Evolutionary conservation across 2,888 invertebrate genomes (phyloP), one percentile per base, ranked within the genome.

Genomic region (Mythimna lalbum): DNA sequence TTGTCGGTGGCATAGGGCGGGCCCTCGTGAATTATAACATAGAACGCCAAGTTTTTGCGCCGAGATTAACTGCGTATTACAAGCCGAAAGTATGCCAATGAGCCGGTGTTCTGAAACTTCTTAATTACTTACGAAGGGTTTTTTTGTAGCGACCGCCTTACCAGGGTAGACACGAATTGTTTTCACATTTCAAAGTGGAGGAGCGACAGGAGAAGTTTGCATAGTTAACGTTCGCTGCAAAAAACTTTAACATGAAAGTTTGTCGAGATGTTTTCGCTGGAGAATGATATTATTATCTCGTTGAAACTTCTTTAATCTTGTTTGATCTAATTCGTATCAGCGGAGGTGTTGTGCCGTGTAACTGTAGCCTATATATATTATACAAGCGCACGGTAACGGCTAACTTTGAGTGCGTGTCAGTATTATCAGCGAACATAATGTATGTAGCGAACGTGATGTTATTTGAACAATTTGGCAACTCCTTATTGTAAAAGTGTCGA

Each of bases 61-160:
- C 83, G 90, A 93, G 93, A 94, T 93, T 94, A 94, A 93, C 92
- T 92, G 92, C 92, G 92, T 93, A 92, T 92, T 93, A 94, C 93
- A 93, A 92, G 92, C 89, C 85, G 87, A 92, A 94, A 94, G 93
- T 93, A 92, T 93, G 92, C 91, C 93, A 92, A 93, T 94, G 93
- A 93, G 91, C 90, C 87, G 88, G 90, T 91, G 91, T 91, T 93
- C 87, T 86, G 88, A 89, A 93, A 93, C 92, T 94, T 93, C 92
- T 91, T 94, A 94, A 93, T 94, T 93, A 93, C 92, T 92, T 91
- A 86, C 89, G 87, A 90, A 90, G 87, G 89, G 88, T 90, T 92
- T 90, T n/a, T 91, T 91, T 90, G 86, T 88, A 82, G 87, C 87
- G 83, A 85, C 87, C 85, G 87, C 84, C 87, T 88, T 88, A 88